These are phyloP conservation scores for Phorcus lineatus DNA, from an alignment of 2,888 invertebrate genomes.

Conservation along the genomic window DNA sequence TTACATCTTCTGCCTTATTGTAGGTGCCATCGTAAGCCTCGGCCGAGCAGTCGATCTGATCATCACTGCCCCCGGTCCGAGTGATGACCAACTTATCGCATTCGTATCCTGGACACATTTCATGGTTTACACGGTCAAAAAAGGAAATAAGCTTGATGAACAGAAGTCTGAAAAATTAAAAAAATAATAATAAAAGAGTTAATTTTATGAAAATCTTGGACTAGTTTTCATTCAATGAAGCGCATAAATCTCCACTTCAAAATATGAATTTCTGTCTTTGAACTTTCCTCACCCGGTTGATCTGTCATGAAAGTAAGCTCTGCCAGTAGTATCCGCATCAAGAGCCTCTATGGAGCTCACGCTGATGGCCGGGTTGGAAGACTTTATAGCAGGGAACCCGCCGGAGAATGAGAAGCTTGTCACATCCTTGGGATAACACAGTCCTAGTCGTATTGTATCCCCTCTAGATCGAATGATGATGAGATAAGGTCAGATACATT, in stretches of 20 bases:
- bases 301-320: conserved; percentile 27
- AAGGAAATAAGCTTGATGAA: background rate
- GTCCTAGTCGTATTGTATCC: background rate
- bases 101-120: background rate
- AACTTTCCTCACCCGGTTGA: background rate
- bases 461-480: background rate
- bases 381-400: background rate
- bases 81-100: background rate
- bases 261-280: no score
- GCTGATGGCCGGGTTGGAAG: background rate
- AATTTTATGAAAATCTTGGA: no score
- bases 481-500: no score
- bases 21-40: conserved; percentile 8
- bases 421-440: background rate
- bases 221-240: no score
- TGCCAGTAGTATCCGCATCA: conserved; percentile 26
- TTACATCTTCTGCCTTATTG: conserved; percentile 10
- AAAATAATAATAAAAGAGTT: no score
- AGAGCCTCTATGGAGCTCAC: conserved; percentile 18
- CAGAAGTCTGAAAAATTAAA: background rate
- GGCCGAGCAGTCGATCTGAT: background rate
- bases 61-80: background rate
- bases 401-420: background rate
- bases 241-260: no score
- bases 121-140: background rate